phyloP scores from a whole-genome alignment of 2,113 vertebrate species.

The Xiphophorus hellerii region DNA sequence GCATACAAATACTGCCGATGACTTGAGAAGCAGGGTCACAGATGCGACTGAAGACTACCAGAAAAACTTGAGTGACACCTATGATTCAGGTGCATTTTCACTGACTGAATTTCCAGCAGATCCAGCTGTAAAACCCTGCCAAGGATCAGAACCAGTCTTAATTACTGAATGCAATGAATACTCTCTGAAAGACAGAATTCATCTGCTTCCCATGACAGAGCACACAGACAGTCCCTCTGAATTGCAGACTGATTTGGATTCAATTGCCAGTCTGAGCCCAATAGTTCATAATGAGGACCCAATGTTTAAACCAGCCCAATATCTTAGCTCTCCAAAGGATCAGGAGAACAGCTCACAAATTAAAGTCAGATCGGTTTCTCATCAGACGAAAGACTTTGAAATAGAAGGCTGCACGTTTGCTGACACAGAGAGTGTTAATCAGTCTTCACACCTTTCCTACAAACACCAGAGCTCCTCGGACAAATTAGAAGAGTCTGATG shows the following conservation, averaged over 20 bases:
- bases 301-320: conserved; percentile 16
- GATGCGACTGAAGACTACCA: conserved; percentile 12
- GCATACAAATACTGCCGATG: conserved; percentile 17
- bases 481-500: conserved; percentile 48
- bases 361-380: conserved; percentile 23
- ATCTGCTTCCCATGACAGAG: conserved; percentile 4
- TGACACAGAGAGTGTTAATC: conserved; percentile 25
- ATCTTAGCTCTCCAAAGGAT: conserved; percentile 13
- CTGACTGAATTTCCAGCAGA: conserved; percentile 25
- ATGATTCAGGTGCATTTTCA: conserved; percentile 43
- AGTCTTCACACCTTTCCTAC: conserved; percentile 7
- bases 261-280: conserved; percentile 22
- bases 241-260: conserved; percentile 21
- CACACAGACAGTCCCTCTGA: conserved; percentile 7
- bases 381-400: conserved; percentile 24
- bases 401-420: conserved; percentile 14
- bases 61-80: conserved; percentile 22
- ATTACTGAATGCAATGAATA: neutral
- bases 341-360: conserved; percentile 13
- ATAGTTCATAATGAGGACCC: neutral
- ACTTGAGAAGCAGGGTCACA: neutral
- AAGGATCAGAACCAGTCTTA: conserved; percentile 11
- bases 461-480: conserved; percentile 21
- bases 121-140: conserved; percentile 5
- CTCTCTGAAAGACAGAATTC: conserved; percentile 9